Evolutionary conservation across 2,888 invertebrate species (phyloP).

Genomic region (Drosophila lacicola): DNA sequence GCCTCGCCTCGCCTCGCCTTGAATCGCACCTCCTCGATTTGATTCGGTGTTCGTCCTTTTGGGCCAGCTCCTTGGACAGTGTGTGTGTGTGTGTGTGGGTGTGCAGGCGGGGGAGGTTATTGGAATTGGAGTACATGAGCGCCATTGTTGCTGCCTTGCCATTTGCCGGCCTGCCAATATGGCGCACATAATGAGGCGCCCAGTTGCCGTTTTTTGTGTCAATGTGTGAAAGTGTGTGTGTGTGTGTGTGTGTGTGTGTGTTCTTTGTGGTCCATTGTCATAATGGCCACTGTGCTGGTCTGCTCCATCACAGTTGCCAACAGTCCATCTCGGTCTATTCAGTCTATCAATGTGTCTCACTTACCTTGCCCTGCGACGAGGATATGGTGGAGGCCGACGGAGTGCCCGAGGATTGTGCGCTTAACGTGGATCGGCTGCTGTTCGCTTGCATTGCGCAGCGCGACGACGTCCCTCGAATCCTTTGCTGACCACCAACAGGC

Average conservation of each 20-base stretch:
- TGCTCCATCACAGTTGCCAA: constrained; percentile 7
- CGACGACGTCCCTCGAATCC: constrained; percentile 28
- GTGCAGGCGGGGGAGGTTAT: background rate
- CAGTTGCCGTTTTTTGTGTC: constrained; percentile 10
- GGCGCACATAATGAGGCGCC: constrained; percentile 53
- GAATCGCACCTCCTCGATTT: no score
- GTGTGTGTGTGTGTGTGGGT: background rate
- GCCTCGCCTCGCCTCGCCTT: background rate
- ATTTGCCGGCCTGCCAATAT: constrained; percentile 45
- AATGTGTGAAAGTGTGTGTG: background rate
- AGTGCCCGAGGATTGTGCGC: constrained; percentile 84
- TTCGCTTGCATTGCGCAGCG: constrained; percentile 81
- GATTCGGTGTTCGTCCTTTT: constrained; percentile 20
- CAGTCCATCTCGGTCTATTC: background rate
- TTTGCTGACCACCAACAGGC: background rate
- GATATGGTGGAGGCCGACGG: constrained; percentile 83
- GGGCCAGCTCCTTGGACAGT: constrained; percentile 30
- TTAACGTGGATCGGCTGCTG: constrained; percentile 80
- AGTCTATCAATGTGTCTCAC: constrained; percentile 33
- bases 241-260: background rate
- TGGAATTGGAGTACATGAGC: constrained; percentile 32
- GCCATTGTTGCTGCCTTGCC: constrained; percentile 27
- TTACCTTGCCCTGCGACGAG: constrained; percentile 83
- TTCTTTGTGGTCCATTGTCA: constrained; percentile 23
- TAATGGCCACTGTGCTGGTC: constrained; percentile 9